Conservation (phyloP, 2,113 vertebrate genomes). For the Ochotona princeps region DNA sequence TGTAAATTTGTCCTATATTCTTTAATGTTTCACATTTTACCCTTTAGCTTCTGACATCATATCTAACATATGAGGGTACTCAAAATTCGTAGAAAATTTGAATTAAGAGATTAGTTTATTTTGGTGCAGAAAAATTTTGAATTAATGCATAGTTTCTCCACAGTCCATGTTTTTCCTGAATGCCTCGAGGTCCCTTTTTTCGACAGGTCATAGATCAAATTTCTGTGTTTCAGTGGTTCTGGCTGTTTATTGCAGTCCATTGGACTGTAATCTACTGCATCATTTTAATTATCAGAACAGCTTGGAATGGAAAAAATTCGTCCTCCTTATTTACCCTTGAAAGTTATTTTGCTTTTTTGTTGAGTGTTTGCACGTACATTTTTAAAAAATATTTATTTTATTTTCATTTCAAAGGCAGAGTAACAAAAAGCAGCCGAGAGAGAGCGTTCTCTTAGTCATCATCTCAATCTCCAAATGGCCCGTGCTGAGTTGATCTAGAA, state of each 20-base stretch:
- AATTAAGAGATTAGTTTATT: too few relatives aligned
- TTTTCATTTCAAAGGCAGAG: too few relatives aligned
- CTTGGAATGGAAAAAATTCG: background rate
- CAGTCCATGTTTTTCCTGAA: too few relatives aligned
- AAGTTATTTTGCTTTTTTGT: background rate
- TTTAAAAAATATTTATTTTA: too few relatives aligned
- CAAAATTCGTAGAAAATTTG: too few relatives aligned
- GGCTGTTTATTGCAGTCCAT: background rate
- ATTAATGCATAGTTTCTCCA: too few relatives aligned
- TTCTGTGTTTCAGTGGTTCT: background rate
- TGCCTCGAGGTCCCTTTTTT: too few relatives aligned
- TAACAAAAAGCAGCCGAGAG: too few relatives aligned
- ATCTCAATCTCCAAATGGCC: too few relatives aligned
- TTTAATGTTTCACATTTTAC: background rate
- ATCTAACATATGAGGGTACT: background rate
- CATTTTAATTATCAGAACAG: background rate
- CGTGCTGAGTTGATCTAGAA: too few relatives aligned
- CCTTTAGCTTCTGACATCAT: background rate
- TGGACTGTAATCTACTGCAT: background rate
- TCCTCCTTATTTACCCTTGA: background rate
- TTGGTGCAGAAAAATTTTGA: too few relatives aligned
- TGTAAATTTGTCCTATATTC: background rate
- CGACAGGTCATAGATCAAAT: background rate
- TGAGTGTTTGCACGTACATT: background rate
- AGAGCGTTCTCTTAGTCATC: too few relatives aligned